These are phyloP conservation scores for Adrianichthys oophorus DNA, from an alignment of 2,797 vertebrate species.

Conservation along the genomic window DNA sequence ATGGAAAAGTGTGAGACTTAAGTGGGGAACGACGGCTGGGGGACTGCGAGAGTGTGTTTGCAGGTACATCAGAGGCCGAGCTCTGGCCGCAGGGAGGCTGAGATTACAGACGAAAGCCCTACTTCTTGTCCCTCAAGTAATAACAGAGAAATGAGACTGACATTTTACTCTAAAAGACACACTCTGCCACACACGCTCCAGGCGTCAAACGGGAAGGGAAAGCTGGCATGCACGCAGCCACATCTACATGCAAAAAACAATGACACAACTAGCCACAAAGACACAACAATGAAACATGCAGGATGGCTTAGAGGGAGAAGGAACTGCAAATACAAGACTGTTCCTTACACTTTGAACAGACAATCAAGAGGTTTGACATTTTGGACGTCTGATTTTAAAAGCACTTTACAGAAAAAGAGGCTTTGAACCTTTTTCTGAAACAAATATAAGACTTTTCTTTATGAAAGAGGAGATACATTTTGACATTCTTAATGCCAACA, in stretches of 20 bases:
- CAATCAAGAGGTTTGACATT: too few relatives aligned
- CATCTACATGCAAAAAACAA: slow-evolving; percentile 31
- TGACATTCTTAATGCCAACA: too few relatives aligned
- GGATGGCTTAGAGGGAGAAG: too few relatives aligned
- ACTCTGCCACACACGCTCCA: slow-evolving; percentile 6
- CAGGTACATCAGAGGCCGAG: slow-evolving; percentile 47
- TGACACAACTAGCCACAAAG: slow-evolving; percentile 5
- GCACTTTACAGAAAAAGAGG: too few relatives aligned
- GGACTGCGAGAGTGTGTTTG: slow-evolving; percentile 33
- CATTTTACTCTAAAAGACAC: slow-evolving; percentile 67
- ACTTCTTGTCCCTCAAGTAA: slow-evolving; percentile 73
- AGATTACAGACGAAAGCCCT: slow-evolving; percentile 69
- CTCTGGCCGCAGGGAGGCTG: slow-evolving; percentile 53
- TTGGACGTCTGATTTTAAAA: too few relatives aligned
- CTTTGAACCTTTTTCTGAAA: too few relatives aligned
- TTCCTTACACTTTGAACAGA: too few relatives aligned
- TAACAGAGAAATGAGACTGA: slow-evolving; percentile 75
- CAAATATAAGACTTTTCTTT: too few relatives aligned
- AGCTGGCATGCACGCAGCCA: not conserved
- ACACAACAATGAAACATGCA: not conserved
- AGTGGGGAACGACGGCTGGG: slow-evolving; percentile 58
- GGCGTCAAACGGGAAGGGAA: too few relatives aligned
- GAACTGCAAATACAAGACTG: too few relatives aligned
- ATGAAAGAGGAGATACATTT: too few relatives aligned
- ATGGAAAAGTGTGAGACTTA: slow-evolving; percentile 46